These are phyloP conservation scores for Mixornis gularis DNA, from an alignment of 2,113 vertebrate genomes.

Conservation along the genomic window DNA sequence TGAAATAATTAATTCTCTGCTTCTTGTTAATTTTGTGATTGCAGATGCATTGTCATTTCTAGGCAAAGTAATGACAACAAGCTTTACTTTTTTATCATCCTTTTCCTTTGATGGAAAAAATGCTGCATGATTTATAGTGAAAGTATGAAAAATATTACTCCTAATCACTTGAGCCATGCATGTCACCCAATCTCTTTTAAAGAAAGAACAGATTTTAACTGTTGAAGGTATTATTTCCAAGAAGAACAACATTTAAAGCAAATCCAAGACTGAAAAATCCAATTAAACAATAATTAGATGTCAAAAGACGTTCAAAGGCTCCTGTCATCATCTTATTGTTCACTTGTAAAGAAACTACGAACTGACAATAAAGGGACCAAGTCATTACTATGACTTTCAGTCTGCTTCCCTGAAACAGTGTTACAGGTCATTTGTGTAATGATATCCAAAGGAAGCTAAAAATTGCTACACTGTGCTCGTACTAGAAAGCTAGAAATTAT, in stretches of 20 bases:
- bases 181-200: not conserved
- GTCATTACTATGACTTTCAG: not conserved
- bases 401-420: not conserved
- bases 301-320: not conserved
- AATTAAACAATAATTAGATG: not conserved
- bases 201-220: not conserved
- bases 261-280: not conserved
- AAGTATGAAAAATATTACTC: not conserved
- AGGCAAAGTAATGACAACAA: not conserved
- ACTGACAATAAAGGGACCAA: not conserved
- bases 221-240: not conserved
- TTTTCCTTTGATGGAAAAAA: not conserved
- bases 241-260: not conserved
- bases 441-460: not conserved
- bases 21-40: not conserved
- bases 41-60: not conserved
- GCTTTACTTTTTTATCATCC: not conserved
- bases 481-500: not conserved
- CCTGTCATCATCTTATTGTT: not conserved
- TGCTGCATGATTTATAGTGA: not conserved
- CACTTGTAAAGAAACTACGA: not conserved
- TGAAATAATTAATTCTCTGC: not conserved
- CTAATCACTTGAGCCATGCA: not conserved
- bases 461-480: not conserved
- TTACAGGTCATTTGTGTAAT: not conserved